Evolutionary conservation across 2,888 invertebrate genomes (phyloP).

Genomic region (Andrena fulva): DNA sequence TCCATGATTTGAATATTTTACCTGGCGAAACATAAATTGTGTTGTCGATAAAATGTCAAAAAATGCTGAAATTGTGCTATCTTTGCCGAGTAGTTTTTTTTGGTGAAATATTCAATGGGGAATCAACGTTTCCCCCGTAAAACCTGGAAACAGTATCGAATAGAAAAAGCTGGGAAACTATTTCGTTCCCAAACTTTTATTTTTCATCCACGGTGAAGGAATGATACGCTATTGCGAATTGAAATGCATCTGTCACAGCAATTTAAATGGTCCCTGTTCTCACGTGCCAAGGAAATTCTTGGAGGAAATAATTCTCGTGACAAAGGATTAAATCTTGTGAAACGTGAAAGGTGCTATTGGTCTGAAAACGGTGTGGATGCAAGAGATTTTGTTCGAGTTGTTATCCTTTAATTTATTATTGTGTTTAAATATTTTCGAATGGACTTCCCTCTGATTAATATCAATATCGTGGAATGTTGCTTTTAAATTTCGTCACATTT

Average conservation of each 20-base stretch:
- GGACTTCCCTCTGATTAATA: no score
- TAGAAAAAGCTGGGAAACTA: not conserved
- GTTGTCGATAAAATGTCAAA: not conserved
- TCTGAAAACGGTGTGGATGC: not conserved
- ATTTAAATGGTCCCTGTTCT: conserved; percentile 6
- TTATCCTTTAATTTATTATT: no score
- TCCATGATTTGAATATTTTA: conserved; percentile 4
- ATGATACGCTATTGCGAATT: not conserved
- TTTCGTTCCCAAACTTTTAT: no score
- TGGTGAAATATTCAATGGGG: no score
- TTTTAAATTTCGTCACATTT: no score
- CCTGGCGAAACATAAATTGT: not conserved
- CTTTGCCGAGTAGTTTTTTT: not conserved
- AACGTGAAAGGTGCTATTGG: not conserved
- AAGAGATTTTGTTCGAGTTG: not conserved
- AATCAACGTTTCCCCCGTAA: no score
- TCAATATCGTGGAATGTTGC: no score
- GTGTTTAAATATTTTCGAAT: no score
- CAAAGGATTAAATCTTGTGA: not conserved
- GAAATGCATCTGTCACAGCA: conserved; percentile 6
- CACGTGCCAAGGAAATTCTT: conserved; percentile 16
- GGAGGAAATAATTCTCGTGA: not conserved
- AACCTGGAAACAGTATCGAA: not conserved
- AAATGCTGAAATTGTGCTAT: not conserved
- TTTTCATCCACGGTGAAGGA: not conserved